Conservation (phyloP, 2,113 vertebrate species). For the Willisornis vidua region DNA sequence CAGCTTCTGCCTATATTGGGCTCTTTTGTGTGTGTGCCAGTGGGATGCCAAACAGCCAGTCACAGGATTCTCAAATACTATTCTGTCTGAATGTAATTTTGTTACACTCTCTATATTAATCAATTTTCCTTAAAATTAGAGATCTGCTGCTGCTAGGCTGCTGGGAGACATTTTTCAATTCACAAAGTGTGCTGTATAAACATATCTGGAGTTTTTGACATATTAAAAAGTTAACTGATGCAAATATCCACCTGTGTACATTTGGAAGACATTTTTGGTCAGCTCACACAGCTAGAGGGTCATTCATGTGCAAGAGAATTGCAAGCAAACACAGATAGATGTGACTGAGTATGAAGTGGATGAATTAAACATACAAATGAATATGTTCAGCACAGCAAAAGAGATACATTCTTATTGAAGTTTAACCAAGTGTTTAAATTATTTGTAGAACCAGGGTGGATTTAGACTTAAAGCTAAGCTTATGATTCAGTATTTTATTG, state of each 20-base stretch:
- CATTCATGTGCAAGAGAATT: background rate
- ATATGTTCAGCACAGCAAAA: background rate
- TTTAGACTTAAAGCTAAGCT: background rate
- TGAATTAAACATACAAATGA: background rate
- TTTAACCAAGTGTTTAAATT: background rate
- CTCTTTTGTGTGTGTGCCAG: background rate
- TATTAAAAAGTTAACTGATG: background rate
- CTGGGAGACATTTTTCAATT: background rate
- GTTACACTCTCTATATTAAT: background rate
- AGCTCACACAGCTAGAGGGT: background rate
- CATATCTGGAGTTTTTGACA: background rate
- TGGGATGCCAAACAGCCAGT: background rate
- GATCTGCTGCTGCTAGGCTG: background rate
- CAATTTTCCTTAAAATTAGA: background rate
- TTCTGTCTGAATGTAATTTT: background rate
- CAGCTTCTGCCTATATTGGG: background rate
- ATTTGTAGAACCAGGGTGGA: background rate
- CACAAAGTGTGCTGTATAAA: background rate
- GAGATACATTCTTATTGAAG: background rate
- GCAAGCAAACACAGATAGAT: background rate
- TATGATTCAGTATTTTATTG: background rate
- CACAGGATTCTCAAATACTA: background rate
- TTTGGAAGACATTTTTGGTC: background rate
- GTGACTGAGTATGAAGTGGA: background rate
- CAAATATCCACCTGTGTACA: background rate